Base-by-base conservation (phyloP, 2,113 vertebrate genomes). In the Lycocorax pyrrhopterus region DNA sequence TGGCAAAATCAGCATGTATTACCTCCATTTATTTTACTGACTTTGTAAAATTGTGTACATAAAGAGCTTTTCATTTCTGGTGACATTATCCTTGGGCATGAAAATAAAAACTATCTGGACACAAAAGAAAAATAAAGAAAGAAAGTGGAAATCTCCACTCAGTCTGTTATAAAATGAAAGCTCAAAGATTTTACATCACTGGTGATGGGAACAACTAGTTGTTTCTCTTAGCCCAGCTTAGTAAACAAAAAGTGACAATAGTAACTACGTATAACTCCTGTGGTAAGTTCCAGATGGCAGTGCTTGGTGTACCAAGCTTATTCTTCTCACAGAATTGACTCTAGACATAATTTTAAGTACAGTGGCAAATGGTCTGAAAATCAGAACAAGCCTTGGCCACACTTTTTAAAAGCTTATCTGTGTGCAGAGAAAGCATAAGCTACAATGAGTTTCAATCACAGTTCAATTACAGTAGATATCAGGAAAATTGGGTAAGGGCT, bases 381-480 rank as follows among this genome's bases (percentile, higher is more conserved):
- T 79, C 52, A 87, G 11, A 78, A 73, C 8, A 89, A 87, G 75
- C 47, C 53, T 77, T 86, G 69, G 16, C 30, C 22, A 80, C 3
- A n/a, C 9, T 89, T 90, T 69, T 15, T 77, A 83, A 92, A 85
- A 85, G 39, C 6, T 96, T 93, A 86, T 59, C 19, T 71, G 59
- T 47, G 39, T 97, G n/a, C 51, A 91, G 51, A 30, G n/a, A 88
- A 95, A 85, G 44, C 47, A 22, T 59, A 55, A 89, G 23, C 8
- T 84, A 51, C 39, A 12, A 87, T 58, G 63, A 91, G 4, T 83
- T 92, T 96, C 83, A 95, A 67, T 89, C 89, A 75, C 43, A 94
- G 22, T 47, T 93, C 56, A 63, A 3, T 91, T 94, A 75, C 1
- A 4, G 60, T 76, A 71, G 30, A 55, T 72, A 77, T 39, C 56